Percentiles rank a stretch among this genome's conserved stretches.
Conservation (phyloP, 2,888 invertebrate genomes). For the Unio delphinus region DNA sequence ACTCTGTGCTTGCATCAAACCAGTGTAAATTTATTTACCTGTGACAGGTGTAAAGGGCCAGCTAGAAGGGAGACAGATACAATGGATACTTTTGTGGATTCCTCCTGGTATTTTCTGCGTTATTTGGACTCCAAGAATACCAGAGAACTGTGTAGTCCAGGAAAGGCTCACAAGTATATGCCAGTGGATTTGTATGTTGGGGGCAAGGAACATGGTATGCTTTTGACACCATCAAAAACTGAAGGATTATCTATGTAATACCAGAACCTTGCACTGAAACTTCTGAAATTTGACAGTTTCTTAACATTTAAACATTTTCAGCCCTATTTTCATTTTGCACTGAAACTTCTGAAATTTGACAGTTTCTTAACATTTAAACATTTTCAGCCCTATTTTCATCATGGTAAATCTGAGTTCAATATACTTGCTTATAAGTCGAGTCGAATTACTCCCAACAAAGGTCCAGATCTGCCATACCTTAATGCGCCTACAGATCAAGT, state of each 20-base stretch:
- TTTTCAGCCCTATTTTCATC: no score
- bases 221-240: background rate
- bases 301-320: no score
- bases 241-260: background rate
- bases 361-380: no score
- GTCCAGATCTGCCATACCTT: no score
- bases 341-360: no score
- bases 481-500: no score
- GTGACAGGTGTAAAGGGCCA: conserved; percentile 70
- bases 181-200: conserved; percentile 98
- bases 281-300: no score
- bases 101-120: conserved; percentile 97
- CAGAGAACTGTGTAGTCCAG: conserved; percentile 79
- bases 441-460: background rate
- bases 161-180: conserved; percentile 76
- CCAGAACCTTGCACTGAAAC: no score
- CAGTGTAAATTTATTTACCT: background rate
- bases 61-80: conserved; percentile 94
- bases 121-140: conserved; percentile 87
- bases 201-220: conserved; percentile 91
- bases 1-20: background rate
- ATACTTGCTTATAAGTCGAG: background rate
- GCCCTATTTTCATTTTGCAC: no score
- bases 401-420: no score
- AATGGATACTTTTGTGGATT: conserved; percentile 99